Conservation (phyloP, 2,888 invertebrate species). For the Apotomis turbidana region DNA sequence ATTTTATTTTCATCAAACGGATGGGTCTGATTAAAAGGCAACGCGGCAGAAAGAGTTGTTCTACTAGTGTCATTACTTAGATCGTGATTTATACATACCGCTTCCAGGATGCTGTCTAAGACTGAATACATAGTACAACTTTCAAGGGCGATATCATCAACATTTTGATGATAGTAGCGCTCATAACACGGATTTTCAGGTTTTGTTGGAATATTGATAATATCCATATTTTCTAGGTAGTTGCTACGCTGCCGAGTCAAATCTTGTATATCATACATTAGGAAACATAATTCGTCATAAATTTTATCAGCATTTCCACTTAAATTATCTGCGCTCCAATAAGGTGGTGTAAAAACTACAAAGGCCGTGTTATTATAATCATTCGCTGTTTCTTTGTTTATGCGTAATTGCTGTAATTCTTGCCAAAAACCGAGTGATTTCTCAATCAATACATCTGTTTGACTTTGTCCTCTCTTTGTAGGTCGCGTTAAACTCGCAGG, state of each 20-base stretch:
- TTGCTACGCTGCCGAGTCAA: slow-evolving; percentile 73
- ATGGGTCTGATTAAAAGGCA: slow-evolving; percentile 49
- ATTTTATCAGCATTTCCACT: slow-evolving; percentile 69
- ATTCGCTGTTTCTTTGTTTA: slow-evolving; percentile 59
- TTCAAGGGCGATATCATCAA: slow-evolving; percentile 66
- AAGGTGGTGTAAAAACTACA: slow-evolving; percentile 72
- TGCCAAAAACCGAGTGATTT: slow-evolving; percentile 70
- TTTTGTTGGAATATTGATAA: slow-evolving; percentile 62
- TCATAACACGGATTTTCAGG: slow-evolving; percentile 47
- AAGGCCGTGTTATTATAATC: slow-evolving; percentile 73
- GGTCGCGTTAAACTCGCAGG: slow-evolving; percentile 61
- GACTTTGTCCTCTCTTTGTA: slow-evolving; percentile 72
- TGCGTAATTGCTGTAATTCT: slow-evolving; percentile 65
- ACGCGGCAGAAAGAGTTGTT: slow-evolving; percentile 53
- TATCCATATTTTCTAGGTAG: slow-evolving; percentile 77
- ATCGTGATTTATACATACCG: slow-evolving; percentile 53
- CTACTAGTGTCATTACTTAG: slow-evolving; percentile 52
- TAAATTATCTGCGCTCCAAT: slow-evolving; percentile 60
- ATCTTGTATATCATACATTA: slow-evolving; percentile 82
- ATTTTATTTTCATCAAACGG: slow-evolving; percentile 53
- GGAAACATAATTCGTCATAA: slow-evolving; percentile 79
- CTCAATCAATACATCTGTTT: slow-evolving; percentile 64
- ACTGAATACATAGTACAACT: slow-evolving; percentile 68
- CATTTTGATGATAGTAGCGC: slow-evolving; percentile 54
- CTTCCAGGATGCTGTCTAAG: slow-evolving; percentile 65